Evolutionary conservation across 2,888 invertebrate genomes (phyloP).

Genomic region (Pammene fasciana): DNA sequence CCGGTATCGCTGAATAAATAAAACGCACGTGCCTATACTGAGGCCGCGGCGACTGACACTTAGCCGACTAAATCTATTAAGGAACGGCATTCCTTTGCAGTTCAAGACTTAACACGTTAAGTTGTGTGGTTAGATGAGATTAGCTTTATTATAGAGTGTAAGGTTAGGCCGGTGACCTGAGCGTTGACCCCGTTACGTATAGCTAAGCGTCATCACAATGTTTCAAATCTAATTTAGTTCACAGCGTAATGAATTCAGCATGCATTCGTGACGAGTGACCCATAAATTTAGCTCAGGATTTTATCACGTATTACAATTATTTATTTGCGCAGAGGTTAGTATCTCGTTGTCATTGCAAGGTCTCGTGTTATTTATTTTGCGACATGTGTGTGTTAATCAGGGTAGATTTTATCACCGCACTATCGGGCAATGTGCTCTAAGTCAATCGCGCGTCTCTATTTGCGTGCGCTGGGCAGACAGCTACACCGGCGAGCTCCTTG

Average conservation of each 20-base stretch:
- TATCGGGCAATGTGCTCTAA: constrained; percentile 68
- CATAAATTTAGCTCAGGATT: constrained; percentile 15
- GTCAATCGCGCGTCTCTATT: constrained; percentile 75
- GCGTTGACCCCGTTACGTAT: constrained; percentile 37
- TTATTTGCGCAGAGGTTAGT: constrained; percentile 13
- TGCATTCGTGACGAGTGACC: constrained; percentile 28
- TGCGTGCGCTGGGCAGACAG: constrained; percentile 62
- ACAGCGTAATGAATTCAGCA: constrained; percentile 28
- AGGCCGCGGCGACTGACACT: constrained; percentile 36
- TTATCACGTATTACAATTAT: constrained; percentile 5
- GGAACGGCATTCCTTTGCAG: constrained; percentile 29
- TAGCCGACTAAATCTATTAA: constrained; percentile 29
- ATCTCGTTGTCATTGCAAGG: constrained; percentile 32
- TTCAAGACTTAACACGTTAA: constrained; percentile 5
- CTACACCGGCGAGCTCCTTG: constrained; percentile 43
- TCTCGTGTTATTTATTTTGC: constrained; percentile 2
- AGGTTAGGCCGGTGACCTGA: constrained; percentile 40
- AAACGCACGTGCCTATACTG: constrained; percentile 37
- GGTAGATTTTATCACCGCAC: constrained; percentile 35
- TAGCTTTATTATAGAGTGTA: constrained; percentile 19
- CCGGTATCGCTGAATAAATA: constrained; percentile 45
- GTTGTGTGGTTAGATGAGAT: constrained; percentile 22
- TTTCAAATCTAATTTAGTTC: constrained; percentile 30
- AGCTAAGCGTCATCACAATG: constrained; percentile 26
- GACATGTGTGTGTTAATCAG: constrained; percentile 40